Base-by-base conservation (phyloP, 2,888 invertebrate genomes). In the Drosophila paranaensis region DNA sequence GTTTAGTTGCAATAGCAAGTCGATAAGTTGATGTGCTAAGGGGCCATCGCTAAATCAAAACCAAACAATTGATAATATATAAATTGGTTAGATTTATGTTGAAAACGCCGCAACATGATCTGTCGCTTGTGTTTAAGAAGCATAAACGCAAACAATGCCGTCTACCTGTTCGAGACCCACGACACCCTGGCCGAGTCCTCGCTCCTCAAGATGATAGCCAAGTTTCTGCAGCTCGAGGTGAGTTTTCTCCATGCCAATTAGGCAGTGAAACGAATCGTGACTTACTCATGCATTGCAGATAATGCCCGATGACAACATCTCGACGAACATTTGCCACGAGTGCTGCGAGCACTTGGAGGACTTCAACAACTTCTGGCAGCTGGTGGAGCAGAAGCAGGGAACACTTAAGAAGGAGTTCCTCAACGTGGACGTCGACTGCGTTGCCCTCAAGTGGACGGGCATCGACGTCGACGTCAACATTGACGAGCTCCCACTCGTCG, bases 171-270 rank as follows among this genome's bases (percentile, higher is more conserved):
- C 62, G 81, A 82, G 40, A 88, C 86, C 4, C 64, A 74, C 61
- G 88, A 89, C n/a, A 82, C 82, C 25, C 65, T 82, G 54, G 80
- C 78, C 33, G 88, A 88, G 58, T 77, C 84, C 9, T 67, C 82
- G n/a, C 56, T 89, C 46, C 79, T 86, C n/a, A 89, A 89, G 63
- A 80, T 90, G 67, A 90, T 90, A 63, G 81, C 88, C 53, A 90
- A 90, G 48, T 90, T 88, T 58, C 69, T 90, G 35, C 87, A 88
- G 39, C 71, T 90, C 43, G 89, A 89, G 73, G 89, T 85, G 60
- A 69, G 71, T 67, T 37, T n/a, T 37, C 20, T 5, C 25, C 37
- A 20, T 46, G 27, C 37, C 37, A 39, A 51, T 46, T 16, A 40
- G 13, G 10, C n/a, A 16, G 14, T 53, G 10, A 16, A 14, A 39